Base-by-base conservation (phyloP, 2,888 invertebrate genomes). In the Iselma pallidipennis region DNA sequence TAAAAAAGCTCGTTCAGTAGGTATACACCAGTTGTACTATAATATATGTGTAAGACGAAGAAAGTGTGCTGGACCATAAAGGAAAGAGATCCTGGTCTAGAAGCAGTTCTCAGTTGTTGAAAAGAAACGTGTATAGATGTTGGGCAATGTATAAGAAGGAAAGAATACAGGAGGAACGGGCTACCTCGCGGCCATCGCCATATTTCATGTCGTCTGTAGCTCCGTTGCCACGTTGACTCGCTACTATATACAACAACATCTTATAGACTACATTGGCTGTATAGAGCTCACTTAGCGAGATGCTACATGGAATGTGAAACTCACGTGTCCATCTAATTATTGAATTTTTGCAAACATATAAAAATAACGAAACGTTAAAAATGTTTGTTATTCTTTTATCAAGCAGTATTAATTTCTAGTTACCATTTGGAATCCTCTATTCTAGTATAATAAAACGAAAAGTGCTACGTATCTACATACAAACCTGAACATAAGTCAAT, bases 101-200 rank as follows among this genome's bases (percentile, higher is more conserved):
- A 66, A 64, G 64, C 33, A 54, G 63, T 50, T 48, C 63, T 58
- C 57, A 57, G 61, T 61, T 52, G 61, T 66, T 66, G 64, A 58
- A 62, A 63, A 61, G 67, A 62, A 66, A 61, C 64, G 57, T 66
- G 63, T 57, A 63, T 55, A 62, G 65, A 63, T 52, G 54, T 54
- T 49, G 21, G 16, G 57, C 57, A 53, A 48, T 33, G 59, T 56
- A 59, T 59, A 69, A 72, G 67, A 73, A 68, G 66, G 75, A 73
- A 66, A 73, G 71, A 66, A 68, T 57, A 66, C 72, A 70, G 71
- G 74, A 75, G 75, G 76, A 77, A 76, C 74, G 77, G 77, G 77
- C 77, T 77, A 76, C 76, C 79, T 79, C 69, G 77, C 77, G 79
- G 79, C 79, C 78, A 78, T 77, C 76, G 75, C 76, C 76, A 78